Evolutionary conservation across 2,113 vertebrate species (phyloP), one percentile per base, ranked within the genome.

Genomic region (Rhabdomys dilectus): DNA sequence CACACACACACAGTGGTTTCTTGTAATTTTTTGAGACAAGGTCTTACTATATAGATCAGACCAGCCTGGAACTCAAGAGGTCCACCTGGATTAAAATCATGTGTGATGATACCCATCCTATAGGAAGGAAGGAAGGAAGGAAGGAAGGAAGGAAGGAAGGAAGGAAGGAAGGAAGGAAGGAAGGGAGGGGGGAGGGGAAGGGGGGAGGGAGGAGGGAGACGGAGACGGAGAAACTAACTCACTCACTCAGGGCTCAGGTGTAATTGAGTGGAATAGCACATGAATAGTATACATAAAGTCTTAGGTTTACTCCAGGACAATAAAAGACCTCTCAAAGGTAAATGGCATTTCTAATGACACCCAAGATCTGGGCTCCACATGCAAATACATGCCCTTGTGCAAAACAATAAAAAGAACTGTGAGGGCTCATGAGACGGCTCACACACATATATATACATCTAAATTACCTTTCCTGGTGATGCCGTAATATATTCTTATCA

Each of bases 101-200:
- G 8, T 10, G 24, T 7, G 24, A 62, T 26, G 60, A 62, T 62
- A 62, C 24, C 9, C 22, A 62, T 62, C 8, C 60, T 62, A 62
- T 62, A 26, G 21, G 58, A 22, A 60, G 58, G 21, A 60, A 68
- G 58, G 45, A 45, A 51, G 51, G 9, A 11, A 51, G 51, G 9
- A 11, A 51, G 51, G 9, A 11, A 11, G 6, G 1, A 10, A 51
- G 10, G 9, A 11, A 51, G 51, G 9, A 10, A 51, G 51, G 9
- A 11, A 51, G 51, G 9, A 11, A 51, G 51, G 9, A 11, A 11
- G 6, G 1, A 45, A 51, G 51, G 11, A 11, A 51, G 51, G 11
- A 11, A 51, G 51, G 11, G 2, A 11, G 6, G 1, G 1, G 11
- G 10, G 9, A 11, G 11, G 51, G 11, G 11, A 11, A 11, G 6